Conservation (phyloP, 2,797 vertebrate genomes). For the Amniataba percoides region DNA sequence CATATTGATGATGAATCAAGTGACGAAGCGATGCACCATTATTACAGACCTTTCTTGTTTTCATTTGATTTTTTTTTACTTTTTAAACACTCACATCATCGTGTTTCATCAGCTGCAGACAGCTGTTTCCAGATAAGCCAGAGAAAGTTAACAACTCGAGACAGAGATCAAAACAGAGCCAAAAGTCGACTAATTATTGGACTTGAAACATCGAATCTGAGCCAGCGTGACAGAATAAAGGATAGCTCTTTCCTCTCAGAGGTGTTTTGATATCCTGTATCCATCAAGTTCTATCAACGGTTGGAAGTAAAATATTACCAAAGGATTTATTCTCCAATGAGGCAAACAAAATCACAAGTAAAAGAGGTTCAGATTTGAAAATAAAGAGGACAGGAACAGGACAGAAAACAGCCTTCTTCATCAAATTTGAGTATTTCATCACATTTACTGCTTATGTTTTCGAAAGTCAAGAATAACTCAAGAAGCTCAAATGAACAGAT, state of each 20-base stretch:
- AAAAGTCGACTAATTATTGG: neutral
- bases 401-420: too few relatives aligned
- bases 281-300: too few relatives aligned
- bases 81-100: neutral
- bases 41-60: too few relatives aligned
- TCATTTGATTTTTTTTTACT: too few relatives aligned
- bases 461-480: neutral
- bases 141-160: too few relatives aligned
- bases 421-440: neutral
- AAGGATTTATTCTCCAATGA: too few relatives aligned
- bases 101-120: neutral
- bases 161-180: neutral
- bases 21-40: too few relatives aligned
- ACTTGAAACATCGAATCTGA: too few relatives aligned
- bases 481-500: neutral
- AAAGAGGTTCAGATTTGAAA: neutral
- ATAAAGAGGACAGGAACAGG: neutral
- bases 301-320: too few relatives aligned
- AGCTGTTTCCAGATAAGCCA: neutral
- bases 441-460: neutral
- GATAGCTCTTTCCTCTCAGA: too few relatives aligned
- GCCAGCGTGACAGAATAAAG: too few relatives aligned
- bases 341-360: neutral
- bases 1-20: neutral
- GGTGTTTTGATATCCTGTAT: too few relatives aligned